Percentiles rank a stretch among this genome's conserved stretches.
phyloP scores from a whole-genome alignment of 2,797 vertebrate genomes.

The Anguilla obscura region DNA sequence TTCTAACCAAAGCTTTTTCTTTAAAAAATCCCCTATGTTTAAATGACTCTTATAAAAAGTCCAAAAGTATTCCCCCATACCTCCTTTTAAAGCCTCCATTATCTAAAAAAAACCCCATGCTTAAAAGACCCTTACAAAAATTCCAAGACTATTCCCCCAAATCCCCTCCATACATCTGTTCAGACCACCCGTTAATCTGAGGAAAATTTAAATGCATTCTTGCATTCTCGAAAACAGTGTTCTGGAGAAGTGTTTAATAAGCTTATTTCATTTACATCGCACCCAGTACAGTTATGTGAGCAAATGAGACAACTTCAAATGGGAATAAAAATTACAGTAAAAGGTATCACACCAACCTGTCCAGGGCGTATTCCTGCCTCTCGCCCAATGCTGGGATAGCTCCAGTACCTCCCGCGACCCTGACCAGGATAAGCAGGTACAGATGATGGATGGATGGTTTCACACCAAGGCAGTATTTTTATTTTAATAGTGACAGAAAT shows the following conservation, averaged over 20 bases:
- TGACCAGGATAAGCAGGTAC: no score
- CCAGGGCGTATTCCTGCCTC: no score
- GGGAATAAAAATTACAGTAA: not conserved
- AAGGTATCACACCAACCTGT: not conserved
- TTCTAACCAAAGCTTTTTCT: not conserved
- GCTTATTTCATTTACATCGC: not conserved
- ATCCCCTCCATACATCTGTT: no score
- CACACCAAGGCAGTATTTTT: slow-evolving; percentile 19
- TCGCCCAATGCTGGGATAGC: no score
- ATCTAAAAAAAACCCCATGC: no score
- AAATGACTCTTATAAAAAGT: not conserved
- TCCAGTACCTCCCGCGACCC: no score
- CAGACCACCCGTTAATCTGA: no score
- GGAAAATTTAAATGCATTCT: no score
- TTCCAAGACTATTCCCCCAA: no score
- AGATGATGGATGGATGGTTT: not conserved
- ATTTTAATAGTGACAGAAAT: slow-evolving; percentile 23
- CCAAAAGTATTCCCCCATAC: no score
- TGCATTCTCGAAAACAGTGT: not conserved
- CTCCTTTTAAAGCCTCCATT: no score
- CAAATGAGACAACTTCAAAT: not conserved
- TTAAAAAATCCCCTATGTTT: not conserved
- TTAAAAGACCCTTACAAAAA: no score
- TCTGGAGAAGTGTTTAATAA: not conserved
- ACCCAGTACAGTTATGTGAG: not conserved